phyloP scores from a whole-genome alignment of 2,113 vertebrate species.

The Mustelus asterias region DNA sequence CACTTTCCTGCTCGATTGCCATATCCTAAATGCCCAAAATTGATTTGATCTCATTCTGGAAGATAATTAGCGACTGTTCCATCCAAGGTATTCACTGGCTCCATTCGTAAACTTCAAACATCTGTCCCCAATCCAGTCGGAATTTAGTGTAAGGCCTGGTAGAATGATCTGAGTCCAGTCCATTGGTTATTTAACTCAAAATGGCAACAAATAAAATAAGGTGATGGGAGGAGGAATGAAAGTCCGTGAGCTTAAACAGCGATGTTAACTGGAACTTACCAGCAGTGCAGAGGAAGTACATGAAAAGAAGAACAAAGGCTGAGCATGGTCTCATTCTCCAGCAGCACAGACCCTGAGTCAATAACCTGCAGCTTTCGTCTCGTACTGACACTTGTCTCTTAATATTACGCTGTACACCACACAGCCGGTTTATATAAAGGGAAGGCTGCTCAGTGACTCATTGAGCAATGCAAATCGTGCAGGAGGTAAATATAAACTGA shows the following conservation, averaged over 20 bases:
- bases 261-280: background rate
- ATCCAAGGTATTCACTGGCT: background rate
- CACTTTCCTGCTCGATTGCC: background rate
- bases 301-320: background rate
- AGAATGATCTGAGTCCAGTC: background rate
- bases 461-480: background rate
- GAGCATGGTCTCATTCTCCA: slow-evolving; percentile 21
- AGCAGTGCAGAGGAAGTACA: background rate
- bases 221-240: background rate
- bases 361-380: background rate
- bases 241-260: background rate
- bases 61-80: background rate
- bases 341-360: background rate
- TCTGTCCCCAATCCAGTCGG: background rate
- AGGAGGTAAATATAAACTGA: background rate
- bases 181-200: background rate
- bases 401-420: background rate
- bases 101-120: background rate
- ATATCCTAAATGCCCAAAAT: background rate
- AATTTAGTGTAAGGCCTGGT: background rate
- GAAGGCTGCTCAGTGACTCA: background rate
- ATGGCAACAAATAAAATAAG: background rate
- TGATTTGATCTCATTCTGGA: background rate
- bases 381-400: background rate
- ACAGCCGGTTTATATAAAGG: slow-evolving; percentile 8